Evolutionary conservation across 53 echinoderm and acorn worm genomes (phyloP).

Genomic region (Echinarachnius parma): DNA sequence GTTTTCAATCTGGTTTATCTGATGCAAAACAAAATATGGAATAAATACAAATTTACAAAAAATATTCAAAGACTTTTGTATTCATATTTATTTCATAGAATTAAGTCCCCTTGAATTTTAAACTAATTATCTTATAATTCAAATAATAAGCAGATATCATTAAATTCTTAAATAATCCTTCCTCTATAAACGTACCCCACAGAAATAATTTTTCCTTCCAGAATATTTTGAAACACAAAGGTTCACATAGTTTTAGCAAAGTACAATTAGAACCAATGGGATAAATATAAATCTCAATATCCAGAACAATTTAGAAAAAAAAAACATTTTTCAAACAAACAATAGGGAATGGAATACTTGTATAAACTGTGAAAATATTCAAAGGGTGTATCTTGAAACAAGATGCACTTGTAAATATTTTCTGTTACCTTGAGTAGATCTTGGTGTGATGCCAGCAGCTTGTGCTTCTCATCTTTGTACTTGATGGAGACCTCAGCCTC

Average conservation of each 20-base stretch:
- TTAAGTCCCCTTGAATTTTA: neutral
- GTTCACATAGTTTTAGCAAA: too few species aligned
- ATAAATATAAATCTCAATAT: too few species aligned
- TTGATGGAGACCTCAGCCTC: constrained; percentile 39
- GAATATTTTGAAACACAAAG: too few species aligned
- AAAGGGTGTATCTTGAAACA: neutral
- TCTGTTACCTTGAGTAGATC: constrained; percentile 26
- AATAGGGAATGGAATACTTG: neutral
- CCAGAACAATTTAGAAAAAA: too few species aligned
- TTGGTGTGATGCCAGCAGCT: constrained; percentile 41
- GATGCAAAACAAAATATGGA: neutral
- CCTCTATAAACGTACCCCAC: too few species aligned
- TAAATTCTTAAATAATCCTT: too few species aligned
- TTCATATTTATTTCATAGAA: too few species aligned
- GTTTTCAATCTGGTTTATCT: constrained; percentile 59
- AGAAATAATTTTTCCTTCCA: too few species aligned
- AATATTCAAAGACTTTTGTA: neutral
- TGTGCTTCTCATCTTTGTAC: constrained; percentile 49
- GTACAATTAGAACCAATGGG: too few species aligned
- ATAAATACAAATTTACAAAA: neutral
- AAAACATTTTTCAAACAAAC: too few species aligned
- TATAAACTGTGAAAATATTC: neutral
- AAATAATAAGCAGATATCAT: too few species aligned
- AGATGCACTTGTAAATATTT: neutral
- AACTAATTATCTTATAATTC: too few species aligned